Base-by-base conservation (phyloP, 1,140 invertebrate species). In the Dryas iulia region DNA sequence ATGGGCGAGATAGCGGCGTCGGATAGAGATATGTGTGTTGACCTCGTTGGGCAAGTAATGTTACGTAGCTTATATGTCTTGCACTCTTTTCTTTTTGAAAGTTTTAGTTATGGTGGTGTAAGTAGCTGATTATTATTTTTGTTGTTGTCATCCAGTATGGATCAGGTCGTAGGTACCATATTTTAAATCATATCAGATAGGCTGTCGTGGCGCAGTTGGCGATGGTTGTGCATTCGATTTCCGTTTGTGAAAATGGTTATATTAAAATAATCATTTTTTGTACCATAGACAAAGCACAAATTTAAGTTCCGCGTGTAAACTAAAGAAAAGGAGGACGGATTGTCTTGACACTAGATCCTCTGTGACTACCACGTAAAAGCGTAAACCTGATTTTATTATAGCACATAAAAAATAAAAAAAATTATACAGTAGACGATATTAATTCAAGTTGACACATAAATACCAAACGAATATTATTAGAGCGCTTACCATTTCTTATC, bases 401-500 rank as follows among this genome's bases (percentile, higher is more conserved):
- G n/a, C n/a, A n/a, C n/a, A n/a, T n/a, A n/a, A n/a, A n/a, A n/a
- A n/a, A n/a, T n/a, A n/a, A n/a, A n/a, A n/a, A n/a, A n/a, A n/a
- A n/a, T n/a, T n/a, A n/a, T n/a, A n/a, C n/a, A n/a, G n/a, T n/a
- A n/a, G n/a, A n/a, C n/a, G n/a, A n/a, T n/a, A n/a, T 14, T n/a
- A 18, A 10, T 47, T 47, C 18, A 18, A 47, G 8, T 18, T 47
- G 39, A 47, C 24, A 61, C 11, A 28, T 11, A 59, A 58, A 47
- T 39, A 18, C 18, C 4, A 39, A 39, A 25, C 33, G 18, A 39
- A 28, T 64, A 65, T 65, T 60, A 58, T 70, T 58, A 58, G 75
- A 77, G 78, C 67, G 71, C 71, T 79, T 78, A 86, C 83, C 78
- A 71, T 61, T 59, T 66, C 68, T 83, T 86, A 90, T 87, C 82